Percentiles rank a stretch among this genome's conserved stretches.
phyloP scores from a whole-genome alignment of 2,113 vertebrate species.

The Chroicocephalus ridibundus region DNA sequence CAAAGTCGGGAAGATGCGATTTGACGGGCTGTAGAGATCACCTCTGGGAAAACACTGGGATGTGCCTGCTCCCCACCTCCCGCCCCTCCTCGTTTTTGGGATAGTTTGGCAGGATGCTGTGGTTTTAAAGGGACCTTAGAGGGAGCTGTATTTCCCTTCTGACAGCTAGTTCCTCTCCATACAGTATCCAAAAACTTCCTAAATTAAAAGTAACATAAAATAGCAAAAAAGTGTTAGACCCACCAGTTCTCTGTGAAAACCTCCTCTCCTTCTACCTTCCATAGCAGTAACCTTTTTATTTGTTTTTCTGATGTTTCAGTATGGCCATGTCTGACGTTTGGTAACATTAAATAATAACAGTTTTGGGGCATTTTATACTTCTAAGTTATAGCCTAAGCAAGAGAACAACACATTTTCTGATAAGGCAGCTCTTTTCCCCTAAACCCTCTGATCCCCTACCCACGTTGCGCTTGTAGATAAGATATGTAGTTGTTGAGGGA shows the following conservation, averaged over 20 bases:
- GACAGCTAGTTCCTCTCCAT: not conserved
- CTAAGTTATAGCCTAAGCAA: not conserved
- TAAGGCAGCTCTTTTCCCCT: not conserved
- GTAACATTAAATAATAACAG: not conserved
- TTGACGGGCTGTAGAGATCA: not conserved
- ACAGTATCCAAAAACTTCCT: not conserved
- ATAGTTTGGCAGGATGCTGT: not conserved
- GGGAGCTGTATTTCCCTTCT: not conserved
- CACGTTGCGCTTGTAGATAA: not conserved
- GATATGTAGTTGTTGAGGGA: not conserved
- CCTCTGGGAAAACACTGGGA: not conserved
- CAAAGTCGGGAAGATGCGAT: not conserved
- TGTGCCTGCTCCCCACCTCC: not conserved
- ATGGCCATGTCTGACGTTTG: not conserved
- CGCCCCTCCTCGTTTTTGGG: not conserved
- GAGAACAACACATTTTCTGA: not conserved
- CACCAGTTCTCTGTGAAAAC: not conserved
- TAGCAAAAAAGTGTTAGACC: not conserved
- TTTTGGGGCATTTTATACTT: not conserved
- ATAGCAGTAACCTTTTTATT: not conserved
- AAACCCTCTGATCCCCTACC: not conserved
- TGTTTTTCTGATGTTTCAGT: not conserved
- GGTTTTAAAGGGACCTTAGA: slow-evolving; percentile 25
- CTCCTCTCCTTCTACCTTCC: not conserved
- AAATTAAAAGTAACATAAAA: not conserved